These are phyloP conservation scores for Sebastes paucispinis DNA, from an alignment of 2,797 vertebrate genomes.

Conservation along the genomic window DNA sequence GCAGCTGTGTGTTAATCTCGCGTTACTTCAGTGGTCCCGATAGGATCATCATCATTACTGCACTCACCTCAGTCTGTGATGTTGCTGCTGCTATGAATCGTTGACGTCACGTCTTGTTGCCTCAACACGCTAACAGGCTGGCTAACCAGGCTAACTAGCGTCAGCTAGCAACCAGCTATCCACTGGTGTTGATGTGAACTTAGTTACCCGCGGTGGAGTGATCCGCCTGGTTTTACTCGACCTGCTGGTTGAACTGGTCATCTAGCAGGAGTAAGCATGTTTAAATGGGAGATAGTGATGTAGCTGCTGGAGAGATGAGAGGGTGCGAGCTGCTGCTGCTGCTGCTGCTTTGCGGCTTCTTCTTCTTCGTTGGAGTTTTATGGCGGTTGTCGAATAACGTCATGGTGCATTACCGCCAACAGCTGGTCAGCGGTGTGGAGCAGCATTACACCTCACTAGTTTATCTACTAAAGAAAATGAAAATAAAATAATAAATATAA, in stretches of 20 bases:
- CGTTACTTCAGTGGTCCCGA: background rate
- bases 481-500: too few species aligned
- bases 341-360: too few species aligned
- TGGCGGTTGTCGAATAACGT: too few species aligned
- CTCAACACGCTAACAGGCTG: too few species aligned
- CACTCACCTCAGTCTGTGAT: background rate
- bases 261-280: rapidly evolving
- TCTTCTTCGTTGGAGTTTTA: too few species aligned
- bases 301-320: too few species aligned
- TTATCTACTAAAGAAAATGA: too few species aligned
- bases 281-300: background rate
- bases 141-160: too few species aligned
- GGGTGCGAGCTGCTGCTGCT: too few species aligned
- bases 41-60: too few species aligned
- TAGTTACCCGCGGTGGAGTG: background rate
- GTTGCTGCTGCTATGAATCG: background rate
- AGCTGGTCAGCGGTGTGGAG: background rate
- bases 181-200: background rate
- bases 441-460: too few species aligned
- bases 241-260: background rate
- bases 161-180: background rate
- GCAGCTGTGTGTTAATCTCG: background rate
- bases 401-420: background rate
- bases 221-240: background rate
- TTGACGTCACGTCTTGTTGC: rapidly evolving